Conservation (phyloP, 2,113 vertebrate species). For the Colinus virginianus region DNA sequence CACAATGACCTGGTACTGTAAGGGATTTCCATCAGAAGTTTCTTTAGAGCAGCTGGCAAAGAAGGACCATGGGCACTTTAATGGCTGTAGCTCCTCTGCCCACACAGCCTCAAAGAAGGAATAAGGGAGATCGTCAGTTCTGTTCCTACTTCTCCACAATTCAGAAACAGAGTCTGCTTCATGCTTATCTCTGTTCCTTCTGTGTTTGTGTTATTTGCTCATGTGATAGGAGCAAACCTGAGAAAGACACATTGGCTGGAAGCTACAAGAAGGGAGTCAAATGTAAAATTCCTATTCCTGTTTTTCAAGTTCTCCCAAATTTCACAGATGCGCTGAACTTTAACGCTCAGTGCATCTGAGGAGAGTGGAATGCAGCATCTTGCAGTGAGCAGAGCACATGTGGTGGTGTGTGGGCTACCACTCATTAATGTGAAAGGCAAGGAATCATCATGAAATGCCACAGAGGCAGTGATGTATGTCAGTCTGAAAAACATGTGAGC, state of each 20-base stretch:
- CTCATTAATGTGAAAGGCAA: conserved; percentile 37
- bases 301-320: not conserved
- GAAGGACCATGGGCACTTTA: not conserved
- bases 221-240: not conserved
- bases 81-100: not conserved
- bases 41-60: not conserved
- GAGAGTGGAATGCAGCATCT: conserved; percentile 13
- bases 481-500: not conserved
- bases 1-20: not conserved
- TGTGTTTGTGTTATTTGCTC: not conserved
- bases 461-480: conserved; percentile 9
- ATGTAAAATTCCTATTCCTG: not conserved
- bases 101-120: not conserved
- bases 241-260: not conserved
- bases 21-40: not conserved
- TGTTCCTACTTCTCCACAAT: not conserved
- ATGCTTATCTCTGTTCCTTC: not conserved
- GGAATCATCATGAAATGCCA: not conserved
- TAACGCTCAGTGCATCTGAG: not conserved
- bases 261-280: not conserved
- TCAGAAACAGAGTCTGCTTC: not conserved
- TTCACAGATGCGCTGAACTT: not conserved
- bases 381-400: conserved; percentile 28
- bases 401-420: conserved; percentile 27
- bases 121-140: not conserved